phyloP scores from a whole-genome alignment of 2,797 vertebrate species.

The Manis pentadactyla region DNA sequence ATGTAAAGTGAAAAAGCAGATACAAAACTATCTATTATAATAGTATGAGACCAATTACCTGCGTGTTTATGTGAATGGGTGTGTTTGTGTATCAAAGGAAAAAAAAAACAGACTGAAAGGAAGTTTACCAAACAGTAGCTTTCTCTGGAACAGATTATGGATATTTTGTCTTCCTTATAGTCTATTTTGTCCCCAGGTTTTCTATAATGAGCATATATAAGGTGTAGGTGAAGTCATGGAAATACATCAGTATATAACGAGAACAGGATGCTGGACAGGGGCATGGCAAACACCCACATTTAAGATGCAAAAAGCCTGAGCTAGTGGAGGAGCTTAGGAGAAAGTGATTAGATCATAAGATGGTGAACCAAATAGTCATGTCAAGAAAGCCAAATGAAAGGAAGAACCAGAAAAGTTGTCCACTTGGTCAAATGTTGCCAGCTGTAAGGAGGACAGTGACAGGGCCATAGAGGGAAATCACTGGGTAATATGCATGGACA shows the following conservation, averaged over 20 bases:
- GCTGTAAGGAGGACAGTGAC: not conserved
- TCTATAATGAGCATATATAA: constrained; percentile 9
- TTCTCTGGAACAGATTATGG: constrained; percentile 6
- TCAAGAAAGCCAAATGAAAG: constrained; percentile 2
- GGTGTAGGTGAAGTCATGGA: not conserved
- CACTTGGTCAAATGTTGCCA: not conserved
- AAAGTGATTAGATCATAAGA: not conserved
- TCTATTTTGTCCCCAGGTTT: not conserved
- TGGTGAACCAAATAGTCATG: not conserved
- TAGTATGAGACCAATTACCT: not conserved
- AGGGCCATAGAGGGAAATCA: not conserved
- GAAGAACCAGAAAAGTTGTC: constrained; percentile 29
- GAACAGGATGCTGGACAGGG: not conserved
- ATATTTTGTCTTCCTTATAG: constrained; percentile 42
- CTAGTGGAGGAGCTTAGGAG: not conserved
- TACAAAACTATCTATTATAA: constrained; percentile 37
- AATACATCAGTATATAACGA: not conserved
- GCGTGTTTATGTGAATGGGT: not conserved
- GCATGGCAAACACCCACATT: not conserved
- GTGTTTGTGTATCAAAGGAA: not conserved
- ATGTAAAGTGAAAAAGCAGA: constrained; percentile 28
- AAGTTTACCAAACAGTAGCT: constrained; percentile 23
- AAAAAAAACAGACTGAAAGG: not conserved
- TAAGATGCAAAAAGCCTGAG: not conserved
- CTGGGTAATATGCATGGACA: not conserved